These are phyloP conservation scores for Anabacerthia variegaticeps DNA, from an alignment of 2,797 vertebrate species.

Conservation along the genomic window DNA sequence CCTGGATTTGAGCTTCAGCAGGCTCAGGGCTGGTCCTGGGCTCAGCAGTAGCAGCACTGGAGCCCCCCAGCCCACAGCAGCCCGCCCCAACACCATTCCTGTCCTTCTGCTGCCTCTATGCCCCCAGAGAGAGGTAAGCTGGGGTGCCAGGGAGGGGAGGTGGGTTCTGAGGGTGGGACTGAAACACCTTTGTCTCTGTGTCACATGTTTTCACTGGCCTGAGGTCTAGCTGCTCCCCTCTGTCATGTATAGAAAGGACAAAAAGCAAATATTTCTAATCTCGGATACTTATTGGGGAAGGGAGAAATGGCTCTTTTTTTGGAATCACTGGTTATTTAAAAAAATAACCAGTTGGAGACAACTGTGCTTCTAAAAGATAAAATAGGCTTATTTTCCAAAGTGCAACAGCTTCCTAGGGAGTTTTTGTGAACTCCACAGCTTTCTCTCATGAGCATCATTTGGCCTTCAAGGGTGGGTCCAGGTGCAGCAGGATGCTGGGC, in stretches of 20 bases:
- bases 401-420: accelerated
- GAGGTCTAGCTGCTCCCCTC: neutral
- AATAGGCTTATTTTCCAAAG: neutral
- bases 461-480: no score
- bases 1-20: neutral
- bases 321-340: neutral
- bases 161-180: accelerated
- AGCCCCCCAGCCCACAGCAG: no score
- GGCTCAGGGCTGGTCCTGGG: neutral
- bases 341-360: neutral
- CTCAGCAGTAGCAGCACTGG: neutral
- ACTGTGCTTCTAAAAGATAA: neutral
- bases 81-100: accelerated
- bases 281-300: neutral
- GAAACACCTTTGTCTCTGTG: accelerated
- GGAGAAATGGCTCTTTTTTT: neutral
- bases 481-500: accelerated
- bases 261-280: neutral
- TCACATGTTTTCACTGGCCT: neutral
- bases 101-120: accelerated
- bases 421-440: accelerated
- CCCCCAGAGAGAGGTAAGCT: neutral
- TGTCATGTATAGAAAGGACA: accelerated
- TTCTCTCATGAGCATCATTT: accelerated
- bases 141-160: accelerated